Conservation (phyloP, 2,888 invertebrate genomes). For the Mythimna albipuncta region DNA sequence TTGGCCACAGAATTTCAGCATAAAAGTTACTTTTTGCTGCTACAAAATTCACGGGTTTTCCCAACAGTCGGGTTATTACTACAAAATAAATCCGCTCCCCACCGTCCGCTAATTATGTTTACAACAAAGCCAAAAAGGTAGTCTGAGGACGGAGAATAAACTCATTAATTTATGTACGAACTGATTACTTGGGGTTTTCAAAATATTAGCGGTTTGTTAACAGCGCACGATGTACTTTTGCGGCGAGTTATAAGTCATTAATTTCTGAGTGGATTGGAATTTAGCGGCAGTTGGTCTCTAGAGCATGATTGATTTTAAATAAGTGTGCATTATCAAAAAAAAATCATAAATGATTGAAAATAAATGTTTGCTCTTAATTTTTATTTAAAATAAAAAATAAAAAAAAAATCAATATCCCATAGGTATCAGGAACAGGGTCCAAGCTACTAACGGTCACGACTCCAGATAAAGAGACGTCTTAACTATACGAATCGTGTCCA, state of each 20-base stretch:
- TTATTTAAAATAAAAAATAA: too few species aligned
- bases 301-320: too few species aligned
- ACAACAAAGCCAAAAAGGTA: conserved; percentile 48
- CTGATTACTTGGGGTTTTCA: conserved; percentile 24
- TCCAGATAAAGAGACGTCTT: too few species aligned
- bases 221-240: too few species aligned
- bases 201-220: conserved; percentile 21
- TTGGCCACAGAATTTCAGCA: conserved; percentile 7
- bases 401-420: too few species aligned
- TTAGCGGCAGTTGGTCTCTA: neutral
- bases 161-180: conserved; percentile 49
- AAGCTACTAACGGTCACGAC: too few species aligned
- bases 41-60: conserved; percentile 20
- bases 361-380: too few species aligned
- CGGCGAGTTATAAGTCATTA: neutral
- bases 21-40: conserved; percentile 19
- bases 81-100: conserved; percentile 47
- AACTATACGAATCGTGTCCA: too few species aligned
- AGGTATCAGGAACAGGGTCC: too few species aligned
- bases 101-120: conserved; percentile 49
- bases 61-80: conserved; percentile 38
- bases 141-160: conserved; percentile 35
- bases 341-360: too few species aligned
- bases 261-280: conserved; percentile 5
- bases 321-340: too few species aligned